Evolutionary conservation across 2,888 invertebrate genomes (phyloP).

Genomic region (Kuschelorhynchus macadamiae): DNA sequence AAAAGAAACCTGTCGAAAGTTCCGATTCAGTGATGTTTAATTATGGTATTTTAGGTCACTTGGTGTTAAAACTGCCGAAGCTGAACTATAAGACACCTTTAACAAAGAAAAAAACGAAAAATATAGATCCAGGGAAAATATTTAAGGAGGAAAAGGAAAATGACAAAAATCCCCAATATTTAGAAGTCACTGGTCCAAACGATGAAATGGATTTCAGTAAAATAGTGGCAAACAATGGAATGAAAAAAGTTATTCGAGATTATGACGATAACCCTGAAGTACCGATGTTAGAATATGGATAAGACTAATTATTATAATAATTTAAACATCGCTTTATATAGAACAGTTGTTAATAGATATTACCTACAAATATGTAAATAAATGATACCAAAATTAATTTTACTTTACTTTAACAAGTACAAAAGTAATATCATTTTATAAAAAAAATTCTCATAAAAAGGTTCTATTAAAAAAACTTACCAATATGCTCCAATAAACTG

Average conservation of each 20-base stretch:
- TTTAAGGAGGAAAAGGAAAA: conserved; percentile 12
- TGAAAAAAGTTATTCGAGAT: conserved; percentile 64
- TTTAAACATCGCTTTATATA: neutral
- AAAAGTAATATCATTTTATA: too few relatives aligned
- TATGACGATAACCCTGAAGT: conserved; percentile 76
- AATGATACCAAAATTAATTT: too few relatives aligned
- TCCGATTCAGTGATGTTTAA: too few relatives aligned
- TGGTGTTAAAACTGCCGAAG: conserved; percentile 87
- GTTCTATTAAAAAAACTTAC: conserved; percentile 63
- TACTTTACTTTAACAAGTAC: too few relatives aligned
- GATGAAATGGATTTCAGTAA: conserved; percentile 74
- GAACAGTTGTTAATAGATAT: too few relatives aligned
- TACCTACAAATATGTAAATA: too few relatives aligned
- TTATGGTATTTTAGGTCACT: conserved; percentile 74
- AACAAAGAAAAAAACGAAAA: conserved; percentile 19
- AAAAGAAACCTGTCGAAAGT: too few relatives aligned
- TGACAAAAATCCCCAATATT: conserved; percentile 68
- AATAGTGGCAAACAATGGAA: conserved; percentile 68
- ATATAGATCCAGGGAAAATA: conserved; percentile 15
- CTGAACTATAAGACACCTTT: conserved; percentile 66
- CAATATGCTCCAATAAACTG: conserved; percentile 71
- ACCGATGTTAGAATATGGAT: conserved; percentile 74
- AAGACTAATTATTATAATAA: neutral
- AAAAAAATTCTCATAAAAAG: too few relatives aligned
- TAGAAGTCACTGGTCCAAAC: conserved; percentile 75